Conservation (phyloP, 2,113 vertebrate genomes). For the Dromiciops gliroides region DNA sequence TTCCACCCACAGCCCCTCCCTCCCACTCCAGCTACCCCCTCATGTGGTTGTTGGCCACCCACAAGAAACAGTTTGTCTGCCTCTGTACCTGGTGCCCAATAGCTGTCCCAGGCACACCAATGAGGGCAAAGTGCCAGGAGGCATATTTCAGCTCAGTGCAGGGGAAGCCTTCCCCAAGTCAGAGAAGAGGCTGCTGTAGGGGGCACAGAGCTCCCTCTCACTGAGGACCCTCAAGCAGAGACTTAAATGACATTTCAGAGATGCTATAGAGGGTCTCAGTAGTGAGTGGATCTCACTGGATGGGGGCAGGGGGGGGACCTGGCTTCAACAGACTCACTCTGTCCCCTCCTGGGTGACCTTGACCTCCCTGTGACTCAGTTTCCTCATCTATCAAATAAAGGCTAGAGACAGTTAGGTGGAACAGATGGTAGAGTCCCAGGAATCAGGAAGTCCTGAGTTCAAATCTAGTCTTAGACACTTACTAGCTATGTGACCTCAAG, state of each 20-base stretch:
- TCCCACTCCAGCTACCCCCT: too few species aligned
- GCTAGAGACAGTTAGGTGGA: background rate
- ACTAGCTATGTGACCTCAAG: too few species aligned
- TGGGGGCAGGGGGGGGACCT: background rate
- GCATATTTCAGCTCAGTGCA: background rate
- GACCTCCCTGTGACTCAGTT: background rate
- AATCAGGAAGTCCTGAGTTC: background rate
- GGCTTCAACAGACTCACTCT: background rate
- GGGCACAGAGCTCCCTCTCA: background rate
- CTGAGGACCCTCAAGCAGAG: too few species aligned
- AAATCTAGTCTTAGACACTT: background rate
- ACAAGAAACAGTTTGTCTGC: background rate
- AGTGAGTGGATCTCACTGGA: background rate
- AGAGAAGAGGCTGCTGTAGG: background rate
- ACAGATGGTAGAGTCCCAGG: background rate
- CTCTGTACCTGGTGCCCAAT: background rate
- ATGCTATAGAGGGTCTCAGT: background rate
- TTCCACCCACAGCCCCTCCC: background rate
- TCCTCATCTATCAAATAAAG: background rate
- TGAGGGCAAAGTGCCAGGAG: background rate
- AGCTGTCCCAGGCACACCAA: background rate
- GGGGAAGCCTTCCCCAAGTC: background rate
- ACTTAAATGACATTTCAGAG: too few species aligned
- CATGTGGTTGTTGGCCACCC: background rate
- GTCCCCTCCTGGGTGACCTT: too few species aligned